Percentiles rank a stretch among this genome's conserved stretches.
phyloP scores from a whole-genome alignment of 2,888 invertebrate genomes.

The Oscheius myriophilus region DNA sequence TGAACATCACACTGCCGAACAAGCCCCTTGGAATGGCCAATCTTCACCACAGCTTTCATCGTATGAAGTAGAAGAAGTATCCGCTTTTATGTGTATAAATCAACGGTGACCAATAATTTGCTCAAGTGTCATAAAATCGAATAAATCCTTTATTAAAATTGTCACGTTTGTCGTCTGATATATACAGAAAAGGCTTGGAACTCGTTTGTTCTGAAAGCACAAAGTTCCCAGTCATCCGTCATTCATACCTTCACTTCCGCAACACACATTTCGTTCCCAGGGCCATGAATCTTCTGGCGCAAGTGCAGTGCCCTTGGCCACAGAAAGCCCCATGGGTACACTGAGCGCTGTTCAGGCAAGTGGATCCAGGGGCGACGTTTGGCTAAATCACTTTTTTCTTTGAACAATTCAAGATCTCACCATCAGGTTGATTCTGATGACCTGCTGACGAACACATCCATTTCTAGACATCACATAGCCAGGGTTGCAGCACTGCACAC shows the following conservation, averaged over 20 bases:
- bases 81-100: no score
- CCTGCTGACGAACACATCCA: slow-evolving; percentile 32
- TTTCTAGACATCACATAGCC: slow-evolving; percentile 8
- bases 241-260: slow-evolving; percentile 2
- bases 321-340: slow-evolving; percentile 41
- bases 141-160: no score
- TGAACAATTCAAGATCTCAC: slow-evolving; percentile 23
- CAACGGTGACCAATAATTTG: slow-evolving; percentile 4
- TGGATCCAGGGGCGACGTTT: slow-evolving; percentile 25
- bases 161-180: no score
- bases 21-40: slow-evolving; percentile 67
- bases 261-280: slow-evolving; percentile 48
- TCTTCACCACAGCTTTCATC: slow-evolving; percentile 34
- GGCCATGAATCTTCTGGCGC: slow-evolving; percentile 47
- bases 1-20: slow-evolving; percentile 67
- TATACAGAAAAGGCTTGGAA: no score
- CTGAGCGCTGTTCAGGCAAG: slow-evolving; percentile 35
- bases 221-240: not conserved
- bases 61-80: no score
- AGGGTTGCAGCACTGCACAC: slow-evolving; percentile 2
- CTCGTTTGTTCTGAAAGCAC: no score
- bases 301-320: slow-evolving; percentile 31
- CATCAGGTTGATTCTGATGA: slow-evolving; percentile 47
- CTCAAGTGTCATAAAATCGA: slow-evolving; percentile 3
- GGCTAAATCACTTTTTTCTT: slow-evolving; percentile 4